Conservation (phyloP, 2,888 invertebrate species). For the Papilio demoleus region DNA sequence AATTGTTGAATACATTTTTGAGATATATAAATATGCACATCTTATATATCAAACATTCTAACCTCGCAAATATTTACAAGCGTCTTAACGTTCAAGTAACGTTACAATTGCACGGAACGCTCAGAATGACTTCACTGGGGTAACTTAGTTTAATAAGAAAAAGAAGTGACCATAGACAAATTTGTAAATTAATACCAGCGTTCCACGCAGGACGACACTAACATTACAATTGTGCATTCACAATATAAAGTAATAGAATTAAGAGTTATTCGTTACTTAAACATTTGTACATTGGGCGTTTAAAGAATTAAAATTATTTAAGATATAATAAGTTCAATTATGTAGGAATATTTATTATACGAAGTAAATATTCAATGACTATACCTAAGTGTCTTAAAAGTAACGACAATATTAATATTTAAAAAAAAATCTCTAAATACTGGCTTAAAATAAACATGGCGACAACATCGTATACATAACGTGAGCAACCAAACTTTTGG, state of each 20-base stretch:
- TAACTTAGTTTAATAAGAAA: constrained; percentile 8
- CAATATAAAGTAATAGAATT: neutral
- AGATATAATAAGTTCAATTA: constrained; percentile 3
- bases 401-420: neutral
- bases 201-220: neutral
- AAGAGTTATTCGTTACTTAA: neutral
- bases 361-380: neutral
- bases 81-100: neutral
- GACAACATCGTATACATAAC: constrained; percentile 39
- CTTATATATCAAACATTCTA: neutral
- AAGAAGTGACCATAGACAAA: neutral
- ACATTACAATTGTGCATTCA: neutral
- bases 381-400: neutral
- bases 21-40: constrained; percentile 6
- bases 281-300: neutral
- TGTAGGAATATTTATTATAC: neutral
- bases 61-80: neutral
- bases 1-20: neutral
- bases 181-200: neutral
- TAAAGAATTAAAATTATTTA: neutral
- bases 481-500: constrained; percentile 26
- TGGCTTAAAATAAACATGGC: constrained; percentile 10
- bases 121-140: neutral
- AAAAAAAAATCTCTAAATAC: neutral
- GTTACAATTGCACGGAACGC: neutral